Percentiles rank a stretch among this genome's conserved stretches.
Conservation (phyloP, 2,113 vertebrate species). For the Strix aluco region DNA sequence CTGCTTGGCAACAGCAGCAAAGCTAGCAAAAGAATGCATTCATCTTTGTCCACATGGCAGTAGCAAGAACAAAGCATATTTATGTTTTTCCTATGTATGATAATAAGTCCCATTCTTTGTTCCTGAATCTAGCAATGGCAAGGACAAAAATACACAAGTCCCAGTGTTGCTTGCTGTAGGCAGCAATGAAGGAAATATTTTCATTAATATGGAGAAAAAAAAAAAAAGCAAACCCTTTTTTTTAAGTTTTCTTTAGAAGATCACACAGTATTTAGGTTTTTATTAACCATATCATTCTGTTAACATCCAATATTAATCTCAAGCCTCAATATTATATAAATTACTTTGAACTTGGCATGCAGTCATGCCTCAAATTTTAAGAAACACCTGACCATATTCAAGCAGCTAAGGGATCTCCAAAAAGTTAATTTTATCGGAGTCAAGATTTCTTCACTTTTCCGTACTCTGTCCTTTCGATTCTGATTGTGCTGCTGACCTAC, state of each 20-base stretch:
- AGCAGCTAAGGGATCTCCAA: neutral
- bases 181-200: neutral
- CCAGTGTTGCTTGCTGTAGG: neutral
- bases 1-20: neutral
- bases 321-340: neutral
- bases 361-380: neutral
- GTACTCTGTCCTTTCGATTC: neutral
- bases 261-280: neutral
- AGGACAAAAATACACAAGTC: neutral
- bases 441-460: neutral
- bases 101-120: neutral
- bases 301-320: neutral
- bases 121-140: neutral
- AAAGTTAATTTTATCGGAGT: neutral
- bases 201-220: neutral
- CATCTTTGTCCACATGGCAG: neutral
- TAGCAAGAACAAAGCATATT: constrained; percentile 4
- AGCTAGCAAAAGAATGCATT: constrained; percentile 7
- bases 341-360: neutral
- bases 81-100: neutral
- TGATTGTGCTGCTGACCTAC: neutral
- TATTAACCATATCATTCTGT: neutral
- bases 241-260: neutral
- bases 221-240: neutral
- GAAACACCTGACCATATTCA: neutral